Evolutionary conservation across 2,113 vertebrate species (phyloP).

Genomic region (Hemiprocne comata): DNA sequence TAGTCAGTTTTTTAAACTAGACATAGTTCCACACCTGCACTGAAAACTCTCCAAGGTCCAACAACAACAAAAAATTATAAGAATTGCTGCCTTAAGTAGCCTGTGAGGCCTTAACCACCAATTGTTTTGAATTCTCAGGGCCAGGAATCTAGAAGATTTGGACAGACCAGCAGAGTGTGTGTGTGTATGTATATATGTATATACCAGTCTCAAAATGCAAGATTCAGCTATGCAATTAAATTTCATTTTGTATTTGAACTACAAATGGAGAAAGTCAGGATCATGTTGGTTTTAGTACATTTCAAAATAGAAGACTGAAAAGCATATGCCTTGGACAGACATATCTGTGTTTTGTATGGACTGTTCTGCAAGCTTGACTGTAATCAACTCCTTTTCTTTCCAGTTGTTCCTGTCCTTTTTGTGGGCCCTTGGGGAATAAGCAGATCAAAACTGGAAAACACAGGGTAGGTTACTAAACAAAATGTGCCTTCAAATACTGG

Average conservation of each 20-base stretch:
- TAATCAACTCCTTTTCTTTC: background rate
- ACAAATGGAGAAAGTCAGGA: background rate
- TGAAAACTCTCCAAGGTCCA: background rate
- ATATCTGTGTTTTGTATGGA: background rate
- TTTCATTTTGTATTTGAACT: background rate
- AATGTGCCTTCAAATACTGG: background rate
- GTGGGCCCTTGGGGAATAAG: conserved; percentile 87
- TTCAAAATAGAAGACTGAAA: background rate
- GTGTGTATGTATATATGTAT: too few species aligned
- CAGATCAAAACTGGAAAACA: conserved; percentile 87
- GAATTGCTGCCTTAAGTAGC: background rate
- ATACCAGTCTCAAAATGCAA: background rate
- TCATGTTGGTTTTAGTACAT: background rate
- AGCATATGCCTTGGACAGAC: background rate
- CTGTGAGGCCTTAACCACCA: background rate
- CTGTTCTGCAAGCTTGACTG: background rate
- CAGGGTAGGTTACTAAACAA: conserved; percentile 76
- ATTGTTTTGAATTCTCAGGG: background rate
- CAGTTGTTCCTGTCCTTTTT: conserved; percentile 89
- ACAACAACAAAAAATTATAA: background rate
- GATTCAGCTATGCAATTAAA: background rate
- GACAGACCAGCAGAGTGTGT: background rate
- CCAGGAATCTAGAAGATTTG: background rate
- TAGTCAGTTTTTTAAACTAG: background rate
- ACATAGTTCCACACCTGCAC: background rate